Conservation (phyloP, 2,888 invertebrate genomes). For the Odontocerum albicorne region DNA sequence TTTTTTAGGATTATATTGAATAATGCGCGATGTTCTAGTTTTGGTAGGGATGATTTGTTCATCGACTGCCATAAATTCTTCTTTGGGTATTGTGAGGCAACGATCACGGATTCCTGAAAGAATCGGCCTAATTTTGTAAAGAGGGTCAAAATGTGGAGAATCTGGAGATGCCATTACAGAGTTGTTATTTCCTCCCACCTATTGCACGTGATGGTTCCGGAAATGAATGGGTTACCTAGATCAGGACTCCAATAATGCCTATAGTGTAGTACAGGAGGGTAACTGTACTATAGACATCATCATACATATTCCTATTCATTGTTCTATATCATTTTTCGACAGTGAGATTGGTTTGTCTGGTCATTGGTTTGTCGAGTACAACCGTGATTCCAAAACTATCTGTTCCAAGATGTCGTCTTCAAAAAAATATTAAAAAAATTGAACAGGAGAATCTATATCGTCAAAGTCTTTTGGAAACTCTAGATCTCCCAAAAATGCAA, state of each 20-base stretch:
- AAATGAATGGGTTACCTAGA: conserved; percentile 11
- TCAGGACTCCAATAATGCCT: conserved; percentile 12
- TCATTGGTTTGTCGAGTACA: background rate
- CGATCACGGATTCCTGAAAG: conserved; percentile 11
- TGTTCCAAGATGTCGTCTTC: too few species aligned
- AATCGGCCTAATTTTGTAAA: conserved; percentile 11
- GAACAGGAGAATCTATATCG: too few species aligned
- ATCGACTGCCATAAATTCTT: conserved; percentile 37
- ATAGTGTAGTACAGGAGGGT: conserved; percentile 11
- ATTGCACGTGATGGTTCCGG: conserved; percentile 8
- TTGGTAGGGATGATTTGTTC: conserved; percentile 44
- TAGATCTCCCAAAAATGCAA: too few species aligned
- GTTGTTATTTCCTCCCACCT: conserved; percentile 6
- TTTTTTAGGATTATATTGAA: conserved; percentile 43
- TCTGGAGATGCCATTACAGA: conserved; percentile 6
- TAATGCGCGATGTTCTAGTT: conserved; percentile 33
- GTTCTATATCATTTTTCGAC: too few species aligned
- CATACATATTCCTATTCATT: conserved; percentile 9
- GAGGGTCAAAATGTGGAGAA: conserved; percentile 13
- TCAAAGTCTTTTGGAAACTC: too few species aligned
- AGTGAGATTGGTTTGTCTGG: too few species aligned
- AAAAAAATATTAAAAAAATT: too few species aligned
- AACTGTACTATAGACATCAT: conserved; percentile 7
- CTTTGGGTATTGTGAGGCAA: conserved; percentile 9
- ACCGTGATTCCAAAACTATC: background rate